Conservation (phyloP, 1,140 invertebrate species). For the Lordiphosa mommai region DNA sequence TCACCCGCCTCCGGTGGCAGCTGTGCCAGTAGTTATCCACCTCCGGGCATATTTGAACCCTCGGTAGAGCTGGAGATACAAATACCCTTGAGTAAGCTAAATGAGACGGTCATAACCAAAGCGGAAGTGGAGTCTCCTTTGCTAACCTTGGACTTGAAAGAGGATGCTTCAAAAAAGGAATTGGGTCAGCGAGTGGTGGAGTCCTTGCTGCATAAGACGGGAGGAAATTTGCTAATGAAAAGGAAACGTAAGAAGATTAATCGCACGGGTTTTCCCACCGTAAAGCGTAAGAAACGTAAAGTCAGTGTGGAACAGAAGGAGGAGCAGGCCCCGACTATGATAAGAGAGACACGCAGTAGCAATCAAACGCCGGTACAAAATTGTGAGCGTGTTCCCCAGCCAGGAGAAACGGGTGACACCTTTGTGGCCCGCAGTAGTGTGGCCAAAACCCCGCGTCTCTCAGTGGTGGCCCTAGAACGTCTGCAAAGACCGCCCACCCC, state of each 20-base stretch:
- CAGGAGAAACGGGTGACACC: conserved; percentile 83
- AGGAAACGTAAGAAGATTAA: conserved; percentile 89
- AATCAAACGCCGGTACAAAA: conserved; percentile 37
- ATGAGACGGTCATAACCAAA: conserved; percentile 77
- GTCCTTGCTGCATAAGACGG: conserved; percentile 62
- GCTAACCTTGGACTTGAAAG: conserved; percentile 55
- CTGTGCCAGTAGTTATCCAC: conserved; percentile 69
- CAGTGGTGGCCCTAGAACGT: conserved; percentile 82
- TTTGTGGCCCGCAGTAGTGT: conserved; percentile 81
- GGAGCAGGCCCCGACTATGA: conserved; percentile 10
- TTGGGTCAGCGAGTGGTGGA: conserved; percentile 68
- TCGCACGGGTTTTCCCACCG: conserved; percentile 91
- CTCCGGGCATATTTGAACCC: conserved; percentile 84
- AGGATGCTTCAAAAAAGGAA: conserved; percentile 45
- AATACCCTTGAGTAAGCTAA: conserved; percentile 81
- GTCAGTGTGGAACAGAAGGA: conserved; percentile 33
- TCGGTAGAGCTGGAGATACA: conserved; percentile 84
- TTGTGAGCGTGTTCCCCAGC: conserved; percentile 84
- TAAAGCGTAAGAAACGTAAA: conserved; percentile 92
- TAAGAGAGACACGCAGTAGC: conserved; percentile 54
- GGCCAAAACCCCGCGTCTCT: conserved; percentile 80
- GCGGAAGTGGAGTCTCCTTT: conserved; percentile 69
- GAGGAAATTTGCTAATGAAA: conserved; percentile 83
- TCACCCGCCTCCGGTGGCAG: not conserved
- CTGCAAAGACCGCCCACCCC: conserved; percentile 80